phyloP scores from a whole-genome alignment of 2,113 vertebrate genomes.

The Cygnus buccinator region DNA sequence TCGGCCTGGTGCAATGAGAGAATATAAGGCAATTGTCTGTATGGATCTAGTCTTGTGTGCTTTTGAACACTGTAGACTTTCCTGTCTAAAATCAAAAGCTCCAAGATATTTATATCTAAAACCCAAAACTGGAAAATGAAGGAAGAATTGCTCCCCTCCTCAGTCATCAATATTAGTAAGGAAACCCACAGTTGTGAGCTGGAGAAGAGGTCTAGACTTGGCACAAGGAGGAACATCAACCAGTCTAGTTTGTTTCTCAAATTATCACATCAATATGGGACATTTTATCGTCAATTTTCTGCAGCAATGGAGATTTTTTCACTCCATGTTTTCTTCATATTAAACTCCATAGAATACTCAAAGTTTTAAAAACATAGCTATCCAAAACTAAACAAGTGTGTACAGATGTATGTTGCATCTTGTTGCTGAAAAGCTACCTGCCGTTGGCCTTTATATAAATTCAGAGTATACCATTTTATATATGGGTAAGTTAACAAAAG shows the following conservation, averaged over 20 bases:
- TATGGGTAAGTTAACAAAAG: neutral
- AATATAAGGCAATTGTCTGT: neutral
- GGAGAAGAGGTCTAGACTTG: neutral
- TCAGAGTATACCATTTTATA: neutral
- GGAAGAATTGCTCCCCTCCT: neutral
- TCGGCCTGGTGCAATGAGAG: neutral
- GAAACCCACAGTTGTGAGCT: neutral
- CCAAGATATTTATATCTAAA: neutral
- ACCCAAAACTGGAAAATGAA: neutral
- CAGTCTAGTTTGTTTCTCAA: neutral
- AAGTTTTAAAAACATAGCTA: neutral
- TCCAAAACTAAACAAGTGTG: neutral
- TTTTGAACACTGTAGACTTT: neutral
- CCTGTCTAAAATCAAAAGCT: neutral
- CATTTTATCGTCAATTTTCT: neutral
- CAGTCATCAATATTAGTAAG: neutral
- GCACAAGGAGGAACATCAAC: neutral
- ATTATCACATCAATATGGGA: constrained; percentile 5
- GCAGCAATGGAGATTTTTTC: neutral
- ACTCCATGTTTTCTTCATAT: neutral
- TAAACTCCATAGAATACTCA: neutral
- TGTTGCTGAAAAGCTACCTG: neutral
- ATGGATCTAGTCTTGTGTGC: neutral
- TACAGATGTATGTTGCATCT: neutral
- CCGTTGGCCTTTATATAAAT: neutral